These are phyloP conservation scores for Conistra vaccinii DNA, from an alignment of 2,888 invertebrate species.

Conservation along the genomic window DNA sequence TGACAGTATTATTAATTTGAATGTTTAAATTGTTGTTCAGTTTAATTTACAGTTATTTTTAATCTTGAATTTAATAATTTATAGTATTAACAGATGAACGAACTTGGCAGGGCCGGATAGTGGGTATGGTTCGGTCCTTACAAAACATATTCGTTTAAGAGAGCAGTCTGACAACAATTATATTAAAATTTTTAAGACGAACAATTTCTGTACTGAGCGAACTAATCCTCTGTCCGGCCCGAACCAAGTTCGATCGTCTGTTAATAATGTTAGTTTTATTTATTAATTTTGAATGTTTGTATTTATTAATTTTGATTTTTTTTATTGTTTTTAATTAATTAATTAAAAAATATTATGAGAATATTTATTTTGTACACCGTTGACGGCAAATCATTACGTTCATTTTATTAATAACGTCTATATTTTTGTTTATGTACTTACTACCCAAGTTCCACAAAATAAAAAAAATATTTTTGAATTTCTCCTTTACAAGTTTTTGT, in stretches of 20 bases:
- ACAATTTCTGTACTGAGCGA: not conserved
- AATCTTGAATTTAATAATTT: not conserved
- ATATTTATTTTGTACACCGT: not conserved
- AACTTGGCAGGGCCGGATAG: not conserved
- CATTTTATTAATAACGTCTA: not conserved
- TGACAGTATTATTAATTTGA: not conserved
- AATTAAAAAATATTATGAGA: conserved; percentile 6
- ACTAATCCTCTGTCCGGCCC: not conserved
- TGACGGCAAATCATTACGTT: not conserved
- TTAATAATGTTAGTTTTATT: not conserved
- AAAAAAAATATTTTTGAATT: not conserved
- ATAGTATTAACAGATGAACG: not conserved
- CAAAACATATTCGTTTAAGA: not conserved
- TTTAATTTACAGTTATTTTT: not conserved
- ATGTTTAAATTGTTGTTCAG: not conserved
- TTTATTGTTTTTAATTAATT: not conserved
- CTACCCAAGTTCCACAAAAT: not conserved
- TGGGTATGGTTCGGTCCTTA: not conserved
- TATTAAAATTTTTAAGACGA: not conserved
- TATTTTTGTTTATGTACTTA: not conserved
- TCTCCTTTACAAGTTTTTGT: conserved; percentile 13
- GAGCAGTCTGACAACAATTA: not conserved
- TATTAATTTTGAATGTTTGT: not conserved
- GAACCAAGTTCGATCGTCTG: not conserved
- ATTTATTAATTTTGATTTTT: not conserved